These are phyloP conservation scores for Vicugna pacos DNA, from an alignment of 2,113 vertebrate genomes.

Conservation along the genomic window DNA sequence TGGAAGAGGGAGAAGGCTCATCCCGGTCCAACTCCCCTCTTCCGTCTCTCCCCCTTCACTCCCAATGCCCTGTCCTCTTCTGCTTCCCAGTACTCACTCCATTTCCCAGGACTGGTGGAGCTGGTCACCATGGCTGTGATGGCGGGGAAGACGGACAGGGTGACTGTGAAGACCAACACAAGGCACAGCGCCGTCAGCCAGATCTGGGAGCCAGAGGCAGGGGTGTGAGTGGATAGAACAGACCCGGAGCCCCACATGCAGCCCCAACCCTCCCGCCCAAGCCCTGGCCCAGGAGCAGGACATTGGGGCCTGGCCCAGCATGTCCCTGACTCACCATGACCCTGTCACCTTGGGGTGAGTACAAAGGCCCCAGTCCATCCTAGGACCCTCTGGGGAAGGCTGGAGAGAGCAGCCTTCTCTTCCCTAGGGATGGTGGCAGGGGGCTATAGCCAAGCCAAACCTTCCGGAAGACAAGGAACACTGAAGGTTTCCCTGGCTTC, in stretches of 20 bases:
- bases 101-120: conserved; percentile 82
- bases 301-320: neutral
- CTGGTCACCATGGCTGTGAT: conserved; percentile 90
- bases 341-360: neutral
- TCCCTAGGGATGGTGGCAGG: neutral
- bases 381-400: neutral
- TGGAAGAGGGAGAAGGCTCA: conserved; percentile 68
- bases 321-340: neutral
- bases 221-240: neutral
- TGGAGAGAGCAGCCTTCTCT: neutral
- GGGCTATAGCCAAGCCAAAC: conserved; percentile 70
- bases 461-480: conserved; percentile 90
- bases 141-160: conserved; percentile 93
- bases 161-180: conserved; percentile 92
- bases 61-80: neutral
- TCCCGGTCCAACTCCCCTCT: neutral
- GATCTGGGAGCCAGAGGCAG: conserved; percentile 85
- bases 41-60: neutral
- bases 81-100: conserved; percentile 85
- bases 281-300: neutral
- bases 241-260: neutral
- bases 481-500: conserved; percentile 82
- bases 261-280: neutral
- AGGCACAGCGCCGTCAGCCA: conserved; percentile 94
- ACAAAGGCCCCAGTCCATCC: neutral